phyloP scores from a whole-genome alignment of 2,888 invertebrate genomes.

The Apodemia hepburni region DNA sequence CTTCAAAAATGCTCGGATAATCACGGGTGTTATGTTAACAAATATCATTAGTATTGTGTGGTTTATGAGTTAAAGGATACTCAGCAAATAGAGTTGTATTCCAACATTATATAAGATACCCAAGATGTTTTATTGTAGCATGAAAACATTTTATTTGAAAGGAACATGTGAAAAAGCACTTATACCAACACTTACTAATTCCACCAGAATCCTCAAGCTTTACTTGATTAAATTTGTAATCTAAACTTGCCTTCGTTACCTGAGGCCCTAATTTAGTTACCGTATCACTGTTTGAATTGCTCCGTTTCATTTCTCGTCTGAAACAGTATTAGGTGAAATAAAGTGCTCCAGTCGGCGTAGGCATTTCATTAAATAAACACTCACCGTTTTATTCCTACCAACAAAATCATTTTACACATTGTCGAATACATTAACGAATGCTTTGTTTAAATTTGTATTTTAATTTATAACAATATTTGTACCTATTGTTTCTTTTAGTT shows the following conservation, averaged over 20 bases:
- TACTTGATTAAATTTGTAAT: slow-evolving; percentile 11
- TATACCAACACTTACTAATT: slow-evolving; percentile 2
- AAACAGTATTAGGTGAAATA: slow-evolving; percentile 10
- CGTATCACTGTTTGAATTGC: slow-evolving; percentile 15
- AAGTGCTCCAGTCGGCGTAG: slow-evolving; percentile 2
- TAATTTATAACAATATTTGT: not conserved
- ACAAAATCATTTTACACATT: slow-evolving; percentile 5
- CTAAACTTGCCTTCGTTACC: slow-evolving; percentile 10
- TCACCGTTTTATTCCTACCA: not conserved
- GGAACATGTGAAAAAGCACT: not conserved
- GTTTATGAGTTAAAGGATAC: too few species aligned
- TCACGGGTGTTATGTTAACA: too few species aligned
- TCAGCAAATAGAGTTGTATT: too few species aligned
- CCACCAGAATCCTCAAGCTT: slow-evolving; percentile 8
- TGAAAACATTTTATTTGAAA: too few species aligned
- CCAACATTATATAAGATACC: too few species aligned
- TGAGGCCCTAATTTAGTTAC: slow-evolving; percentile 8
- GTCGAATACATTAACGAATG: not conserved
- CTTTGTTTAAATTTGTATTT: not conserved
- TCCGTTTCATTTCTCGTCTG: slow-evolving; percentile 11
- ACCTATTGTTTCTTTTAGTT: not conserved
- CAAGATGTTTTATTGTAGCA: too few species aligned
- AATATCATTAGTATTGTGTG: too few species aligned
- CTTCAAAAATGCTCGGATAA: too few species aligned
- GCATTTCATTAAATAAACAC: slow-evolving; percentile 3